phyloP scores from a whole-genome alignment of 2,113 vertebrate genomes.

The Progne subis region DNA sequence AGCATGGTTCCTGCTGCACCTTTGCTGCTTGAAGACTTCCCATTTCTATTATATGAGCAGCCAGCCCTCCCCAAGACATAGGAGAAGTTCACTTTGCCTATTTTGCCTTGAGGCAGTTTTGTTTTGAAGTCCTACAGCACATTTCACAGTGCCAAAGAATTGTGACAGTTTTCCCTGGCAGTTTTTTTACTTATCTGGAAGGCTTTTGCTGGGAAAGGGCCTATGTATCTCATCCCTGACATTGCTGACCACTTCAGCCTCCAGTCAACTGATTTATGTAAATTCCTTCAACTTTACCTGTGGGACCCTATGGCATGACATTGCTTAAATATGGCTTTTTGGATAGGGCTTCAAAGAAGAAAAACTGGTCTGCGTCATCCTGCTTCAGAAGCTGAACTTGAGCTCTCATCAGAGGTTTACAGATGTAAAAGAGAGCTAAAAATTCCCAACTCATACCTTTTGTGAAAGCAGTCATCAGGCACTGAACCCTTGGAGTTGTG shows the following conservation, averaged over 20 bases:
- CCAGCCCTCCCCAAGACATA: neutral
- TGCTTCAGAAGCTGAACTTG: neutral
- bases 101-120: neutral
- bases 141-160: neutral
- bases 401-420: neutral
- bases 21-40: neutral
- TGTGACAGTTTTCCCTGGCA: neutral
- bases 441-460: neutral
- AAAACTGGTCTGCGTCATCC: neutral
- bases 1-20: neutral
- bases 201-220: neutral
- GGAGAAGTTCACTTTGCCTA: neutral
- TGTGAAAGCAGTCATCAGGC: neutral
- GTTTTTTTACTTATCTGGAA: neutral
- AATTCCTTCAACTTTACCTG: neutral
- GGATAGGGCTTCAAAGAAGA: neutral
- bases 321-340: neutral
- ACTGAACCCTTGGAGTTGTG: neutral
- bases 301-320: neutral
- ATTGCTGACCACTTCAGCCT: neutral
- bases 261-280: neutral
- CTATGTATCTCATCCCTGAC: neutral
- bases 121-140: neutral
- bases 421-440: neutral
- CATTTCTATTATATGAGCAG: neutral